Percentiles rank a stretch among this genome's conserved stretches.
Conservation (phyloP, 2,888 invertebrate species). For the Sarcophaga caerulescens region DNA sequence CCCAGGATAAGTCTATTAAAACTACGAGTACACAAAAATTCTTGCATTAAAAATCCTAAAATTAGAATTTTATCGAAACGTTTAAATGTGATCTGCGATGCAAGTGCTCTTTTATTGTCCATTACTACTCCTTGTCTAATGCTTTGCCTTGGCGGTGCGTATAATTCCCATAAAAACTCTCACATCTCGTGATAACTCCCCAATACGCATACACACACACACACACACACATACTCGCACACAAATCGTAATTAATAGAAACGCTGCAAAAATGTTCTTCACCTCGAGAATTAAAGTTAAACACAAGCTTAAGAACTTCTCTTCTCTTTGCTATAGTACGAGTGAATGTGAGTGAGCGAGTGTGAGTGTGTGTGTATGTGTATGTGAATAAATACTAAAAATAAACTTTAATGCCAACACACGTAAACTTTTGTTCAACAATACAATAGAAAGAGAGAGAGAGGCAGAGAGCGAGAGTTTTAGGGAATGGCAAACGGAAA, state of each 20-base stretch:
- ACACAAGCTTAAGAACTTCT: background rate
- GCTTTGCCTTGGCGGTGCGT: background rate
- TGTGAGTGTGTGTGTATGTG: background rate
- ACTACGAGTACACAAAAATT: no score
- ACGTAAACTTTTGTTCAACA: slow-evolving; percentile 11
- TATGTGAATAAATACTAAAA: background rate
- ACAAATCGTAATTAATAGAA: slow-evolving; percentile 27
- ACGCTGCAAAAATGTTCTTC: slow-evolving; percentile 3
- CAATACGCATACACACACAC: background rate
- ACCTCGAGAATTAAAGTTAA: slow-evolving; percentile 5
- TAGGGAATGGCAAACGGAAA: background rate
- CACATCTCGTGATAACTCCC: background rate
- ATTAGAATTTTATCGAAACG: no score
- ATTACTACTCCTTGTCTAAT: background rate
- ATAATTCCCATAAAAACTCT: slow-evolving; percentile 8
- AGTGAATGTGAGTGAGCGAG: no score
- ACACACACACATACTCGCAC: background rate
- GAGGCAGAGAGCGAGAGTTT: background rate
- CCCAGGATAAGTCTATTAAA: no score
- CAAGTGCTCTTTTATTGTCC: background rate
- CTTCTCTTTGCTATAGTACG: background rate
- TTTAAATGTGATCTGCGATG: no score
- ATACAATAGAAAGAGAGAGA: background rate
- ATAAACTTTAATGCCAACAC: slow-evolving; percentile 4
- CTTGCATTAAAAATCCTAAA: no score